Evolutionary conservation across 2,888 invertebrate genomes (phyloP).

Genomic region (Sicus ferrugineus): DNA sequence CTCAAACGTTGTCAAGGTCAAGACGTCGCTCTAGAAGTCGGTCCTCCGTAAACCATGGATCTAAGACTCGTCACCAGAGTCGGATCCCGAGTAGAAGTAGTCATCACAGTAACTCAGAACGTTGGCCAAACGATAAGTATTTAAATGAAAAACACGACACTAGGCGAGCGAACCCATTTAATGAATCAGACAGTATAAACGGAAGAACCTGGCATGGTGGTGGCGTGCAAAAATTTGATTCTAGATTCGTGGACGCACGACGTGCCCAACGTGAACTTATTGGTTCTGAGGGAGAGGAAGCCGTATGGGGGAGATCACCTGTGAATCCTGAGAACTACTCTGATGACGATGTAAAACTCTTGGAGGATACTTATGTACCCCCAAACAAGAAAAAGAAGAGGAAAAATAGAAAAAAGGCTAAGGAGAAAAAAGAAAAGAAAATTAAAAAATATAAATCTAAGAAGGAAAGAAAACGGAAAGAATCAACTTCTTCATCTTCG

Average conservation of each 20-base stretch:
- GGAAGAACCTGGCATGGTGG: conserved; percentile 35
- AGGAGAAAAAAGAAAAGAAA: conserved; percentile 65
- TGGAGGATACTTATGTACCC: conserved; percentile 50
- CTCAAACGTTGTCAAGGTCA: conserved; percentile 31
- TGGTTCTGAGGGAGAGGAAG: conserved; percentile 73
- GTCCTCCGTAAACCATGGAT: neutral
- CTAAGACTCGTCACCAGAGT: neutral
- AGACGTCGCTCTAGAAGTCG: conserved; percentile 39
- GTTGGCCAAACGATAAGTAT: conserved; percentile 57
- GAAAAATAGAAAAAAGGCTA: conserved; percentile 45
- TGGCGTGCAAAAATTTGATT: conserved; percentile 49
- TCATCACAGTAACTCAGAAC: conserved; percentile 42
- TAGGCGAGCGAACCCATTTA: conserved; percentile 48
- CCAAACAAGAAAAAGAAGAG: conserved; percentile 54
- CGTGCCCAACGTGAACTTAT: conserved; percentile 78
- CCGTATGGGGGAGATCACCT: conserved; percentile 82
- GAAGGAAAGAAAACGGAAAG: conserved; percentile 61
- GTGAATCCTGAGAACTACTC: conserved; percentile 68
- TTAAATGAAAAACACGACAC: conserved; percentile 41
- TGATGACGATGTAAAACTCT: conserved; percentile 47
- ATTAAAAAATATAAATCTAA: conserved; percentile 66
- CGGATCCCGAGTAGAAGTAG: conserved; percentile 10
- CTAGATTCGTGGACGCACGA: conserved; percentile 74
- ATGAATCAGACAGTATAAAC: conserved; percentile 40
- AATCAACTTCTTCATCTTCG: conserved; percentile 40